Evolutionary conservation across 2,797 vertebrate genomes (phyloP).

Genomic region (Astyanax mexicanus): DNA sequence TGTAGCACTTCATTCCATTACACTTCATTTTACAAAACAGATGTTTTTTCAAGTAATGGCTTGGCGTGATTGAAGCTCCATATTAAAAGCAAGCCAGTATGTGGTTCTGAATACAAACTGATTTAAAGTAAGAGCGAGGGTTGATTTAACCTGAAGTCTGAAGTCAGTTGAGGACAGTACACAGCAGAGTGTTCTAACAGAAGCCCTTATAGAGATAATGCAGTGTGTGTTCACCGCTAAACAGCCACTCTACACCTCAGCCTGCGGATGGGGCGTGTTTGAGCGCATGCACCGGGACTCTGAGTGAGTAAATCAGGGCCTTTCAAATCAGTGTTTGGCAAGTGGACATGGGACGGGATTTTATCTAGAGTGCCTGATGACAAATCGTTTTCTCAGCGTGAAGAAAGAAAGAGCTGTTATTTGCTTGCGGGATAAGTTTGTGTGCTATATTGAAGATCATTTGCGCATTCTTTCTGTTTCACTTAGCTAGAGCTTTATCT

Average conservation of each 20-base stretch:
- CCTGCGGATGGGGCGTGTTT: not conserved
- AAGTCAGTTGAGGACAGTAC: not conserved
- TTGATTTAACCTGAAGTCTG: not conserved
- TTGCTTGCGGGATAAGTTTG: not conserved
- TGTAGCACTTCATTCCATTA: no score
- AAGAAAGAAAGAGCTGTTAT: constrained; percentile 2
- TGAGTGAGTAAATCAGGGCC: not conserved
- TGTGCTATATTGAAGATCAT: no score
- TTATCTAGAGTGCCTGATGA: not conserved
- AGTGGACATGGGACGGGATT: not conserved
- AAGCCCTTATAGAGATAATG: not conserved
- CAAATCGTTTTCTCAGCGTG: not conserved
- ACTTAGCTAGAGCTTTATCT: not conserved
- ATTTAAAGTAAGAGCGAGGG: not conserved
- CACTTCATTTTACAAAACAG: no score
- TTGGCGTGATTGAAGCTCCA: not conserved
- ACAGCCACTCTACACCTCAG: constrained; percentile 9
- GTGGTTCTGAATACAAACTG: not conserved
- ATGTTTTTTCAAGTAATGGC: no score
- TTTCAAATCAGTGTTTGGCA: constrained; percentile 8
- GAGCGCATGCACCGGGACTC: not conserved
- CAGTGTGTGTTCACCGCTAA: not conserved
- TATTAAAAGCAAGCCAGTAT: not conserved
- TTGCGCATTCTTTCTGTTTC: not conserved
- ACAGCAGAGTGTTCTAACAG: constrained; percentile 2